These are phyloP conservation scores for Leptinotarsa juncta DNA, from an alignment of 2,888 invertebrate species.

Conservation along the genomic window DNA sequence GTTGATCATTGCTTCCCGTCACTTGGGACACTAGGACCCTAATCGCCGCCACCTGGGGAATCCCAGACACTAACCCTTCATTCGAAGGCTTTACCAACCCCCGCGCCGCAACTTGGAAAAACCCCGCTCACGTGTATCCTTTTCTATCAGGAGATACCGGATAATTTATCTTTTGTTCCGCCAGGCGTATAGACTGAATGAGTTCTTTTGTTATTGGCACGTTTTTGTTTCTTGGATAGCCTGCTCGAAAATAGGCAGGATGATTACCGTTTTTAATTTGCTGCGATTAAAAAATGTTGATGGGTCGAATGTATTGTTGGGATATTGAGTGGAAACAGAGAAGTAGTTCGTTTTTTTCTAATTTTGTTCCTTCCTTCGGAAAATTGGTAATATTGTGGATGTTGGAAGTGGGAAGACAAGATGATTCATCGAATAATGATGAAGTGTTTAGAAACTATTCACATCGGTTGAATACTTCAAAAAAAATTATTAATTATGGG, in stretches of 20 bases:
- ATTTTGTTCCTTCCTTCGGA: background rate
- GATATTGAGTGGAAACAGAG: slow-evolving; percentile 34
- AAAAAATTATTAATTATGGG: no score
- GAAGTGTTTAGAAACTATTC: background rate
- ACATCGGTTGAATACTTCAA: background rate
- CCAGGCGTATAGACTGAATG: slow-evolving; percentile 34
- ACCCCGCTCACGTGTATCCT: slow-evolving; percentile 52
- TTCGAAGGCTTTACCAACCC: slow-evolving; percentile 29
- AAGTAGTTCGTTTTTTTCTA: slow-evolving; percentile 11
- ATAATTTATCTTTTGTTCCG: slow-evolving; percentile 61
- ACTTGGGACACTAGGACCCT: slow-evolving; percentile 36
- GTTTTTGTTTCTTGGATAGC: slow-evolving; percentile 53
- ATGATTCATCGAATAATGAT: background rate
- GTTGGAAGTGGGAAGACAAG: background rate
- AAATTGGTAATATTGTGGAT: background rate
- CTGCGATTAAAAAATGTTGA: slow-evolving; percentile 45
- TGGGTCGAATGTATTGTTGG: slow-evolving; percentile 39
- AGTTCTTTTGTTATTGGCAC: slow-evolving; percentile 45
- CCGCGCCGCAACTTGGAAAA: slow-evolving; percentile 34
- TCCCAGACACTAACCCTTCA: slow-evolving; percentile 47
- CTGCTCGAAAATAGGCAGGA: slow-evolving; percentile 47
- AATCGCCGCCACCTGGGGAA: slow-evolving; percentile 58
- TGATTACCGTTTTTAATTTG: slow-evolving; percentile 47
- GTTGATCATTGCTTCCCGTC: slow-evolving; percentile 7
- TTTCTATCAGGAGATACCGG: slow-evolving; percentile 51